phyloP scores from a whole-genome alignment of 2,888 invertebrate genomes.

The Disparrhopalites patrizii region DNA sequence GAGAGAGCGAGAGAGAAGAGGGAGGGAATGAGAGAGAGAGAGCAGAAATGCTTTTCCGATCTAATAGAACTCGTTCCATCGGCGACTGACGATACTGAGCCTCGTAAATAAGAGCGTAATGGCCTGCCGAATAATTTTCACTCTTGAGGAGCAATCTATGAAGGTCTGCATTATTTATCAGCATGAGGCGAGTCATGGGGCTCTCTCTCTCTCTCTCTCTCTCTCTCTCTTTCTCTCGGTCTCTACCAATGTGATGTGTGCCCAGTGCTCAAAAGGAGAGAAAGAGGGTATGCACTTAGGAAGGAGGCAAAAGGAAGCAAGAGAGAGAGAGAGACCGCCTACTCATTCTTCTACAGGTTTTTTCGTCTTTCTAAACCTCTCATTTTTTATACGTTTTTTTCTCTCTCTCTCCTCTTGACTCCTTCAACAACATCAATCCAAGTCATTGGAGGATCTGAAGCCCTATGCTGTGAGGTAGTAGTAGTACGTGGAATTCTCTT shows the following conservation, averaged over 20 bases:
- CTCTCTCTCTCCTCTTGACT: not conserved
- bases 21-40: too few species aligned
- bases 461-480: not conserved
- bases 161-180: slow-evolving; percentile 37
- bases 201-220: slow-evolving; percentile 2
- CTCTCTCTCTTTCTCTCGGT: not conserved
- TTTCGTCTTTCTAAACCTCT: slow-evolving; percentile 2
- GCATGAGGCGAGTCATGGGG: slow-evolving; percentile 33
- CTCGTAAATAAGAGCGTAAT: slow-evolving; percentile 33
- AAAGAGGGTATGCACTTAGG: too few species aligned
- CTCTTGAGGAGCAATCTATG: slow-evolving; percentile 30
- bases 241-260: too few species aligned
- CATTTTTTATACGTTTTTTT: not conserved
- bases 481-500: too few species aligned
- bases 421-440: slow-evolving; percentile 1
- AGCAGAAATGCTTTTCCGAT: slow-evolving; percentile 29
- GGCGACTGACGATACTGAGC: slow-evolving; percentile 22
- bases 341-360: slow-evolving; percentile 27
- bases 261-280: too few species aligned
- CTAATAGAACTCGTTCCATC: slow-evolving; percentile 22
- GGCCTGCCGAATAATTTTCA: slow-evolving; percentile 39
- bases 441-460: too few species aligned
- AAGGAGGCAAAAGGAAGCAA: not conserved
- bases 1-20: too few species aligned
- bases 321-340: slow-evolving; percentile 29